Conservation (phyloP, 2,888 invertebrate species). For the Syrphus vitripennis region DNA sequence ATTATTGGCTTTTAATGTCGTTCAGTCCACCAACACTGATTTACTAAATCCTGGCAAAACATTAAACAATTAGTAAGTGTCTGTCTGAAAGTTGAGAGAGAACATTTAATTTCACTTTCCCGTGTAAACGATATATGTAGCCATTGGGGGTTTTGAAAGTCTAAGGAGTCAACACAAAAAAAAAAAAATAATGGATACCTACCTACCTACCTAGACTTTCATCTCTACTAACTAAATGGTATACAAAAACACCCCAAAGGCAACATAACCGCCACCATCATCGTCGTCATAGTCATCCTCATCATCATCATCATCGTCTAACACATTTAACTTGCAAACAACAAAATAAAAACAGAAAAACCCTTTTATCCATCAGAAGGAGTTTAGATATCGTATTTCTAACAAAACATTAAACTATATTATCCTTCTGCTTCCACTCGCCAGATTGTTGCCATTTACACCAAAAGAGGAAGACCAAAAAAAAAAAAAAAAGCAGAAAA, state of each 20-base stretch:
- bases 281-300: background rate
- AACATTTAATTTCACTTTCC: slow-evolving; percentile 40
- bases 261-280: slow-evolving; percentile 11
- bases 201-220: background rate
- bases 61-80: slow-evolving; percentile 60
- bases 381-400: background rate
- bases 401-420: slow-evolving; percentile 7
- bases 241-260: background rate
- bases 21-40: slow-evolving; percentile 34
- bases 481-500: background rate
- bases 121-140: slow-evolving; percentile 31
- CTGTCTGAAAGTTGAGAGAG: background rate
- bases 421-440: slow-evolving; percentile 41
- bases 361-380: slow-evolving; percentile 28
- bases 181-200: slow-evolving; percentile 34
- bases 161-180: slow-evolving; percentile 59
- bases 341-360: slow-evolving; percentile 45
- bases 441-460: slow-evolving; percentile 69
- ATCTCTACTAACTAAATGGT: background rate
- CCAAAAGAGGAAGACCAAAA: too few relatives aligned
- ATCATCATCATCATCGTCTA: slow-evolving; percentile 4
- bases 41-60: slow-evolving; percentile 40
- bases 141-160: slow-evolving; percentile 8
- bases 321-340: slow-evolving; percentile 51
- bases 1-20: background rate